Evolutionary conservation across 2,888 invertebrate species (phyloP).

Genomic region (Cheilosia soror): DNA sequence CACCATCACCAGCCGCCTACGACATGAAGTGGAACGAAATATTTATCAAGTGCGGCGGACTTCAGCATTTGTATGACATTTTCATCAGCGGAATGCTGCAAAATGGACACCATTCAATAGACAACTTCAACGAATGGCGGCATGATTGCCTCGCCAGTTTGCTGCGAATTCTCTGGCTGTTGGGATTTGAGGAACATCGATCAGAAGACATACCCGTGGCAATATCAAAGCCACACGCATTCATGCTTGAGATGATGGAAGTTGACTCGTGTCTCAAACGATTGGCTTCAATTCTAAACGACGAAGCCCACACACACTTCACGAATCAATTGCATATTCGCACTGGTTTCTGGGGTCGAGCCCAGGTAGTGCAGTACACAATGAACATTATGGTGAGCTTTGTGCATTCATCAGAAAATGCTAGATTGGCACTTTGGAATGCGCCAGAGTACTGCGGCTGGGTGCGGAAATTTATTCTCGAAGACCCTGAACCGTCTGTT

Average conservation of each 20-base stretch:
- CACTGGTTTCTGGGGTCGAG: conserved; percentile 96
- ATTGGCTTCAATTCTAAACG: conserved; percentile 93
- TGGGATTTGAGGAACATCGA: conserved; percentile 88
- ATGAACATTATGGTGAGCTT: conserved; percentile 96
- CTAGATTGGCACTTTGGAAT: conserved; percentile 90
- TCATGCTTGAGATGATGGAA: conserved; percentile 92
- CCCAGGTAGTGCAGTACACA: conserved; percentile 96
- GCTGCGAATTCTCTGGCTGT: conserved; percentile 92
- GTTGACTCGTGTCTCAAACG: conserved; percentile 92
- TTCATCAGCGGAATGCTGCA: conserved; percentile 94
- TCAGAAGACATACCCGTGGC: conserved; percentile 85
- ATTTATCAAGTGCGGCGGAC: conserved; percentile 94
- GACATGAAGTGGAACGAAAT: conserved; percentile 88
- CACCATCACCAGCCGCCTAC: conserved; percentile 58
- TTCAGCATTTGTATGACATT: conserved; percentile 94
- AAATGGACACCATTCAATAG: conserved; percentile 88
- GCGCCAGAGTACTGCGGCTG: conserved; percentile 91
- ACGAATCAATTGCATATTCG: conserved; percentile 90
- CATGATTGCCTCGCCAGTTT: conserved; percentile 96
- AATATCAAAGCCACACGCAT: conserved; percentile 86
- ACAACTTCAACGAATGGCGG: conserved; percentile 90
- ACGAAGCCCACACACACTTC: conserved; percentile 88
- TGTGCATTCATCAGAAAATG: conserved; percentile 94
- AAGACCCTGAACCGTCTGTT: conserved; percentile 96
- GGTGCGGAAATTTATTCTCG: conserved; percentile 93